These are phyloP conservation scores for Rhyzopertha dominica DNA, from an alignment of 1,140 invertebrate genomes.

Conservation along the genomic window DNA sequence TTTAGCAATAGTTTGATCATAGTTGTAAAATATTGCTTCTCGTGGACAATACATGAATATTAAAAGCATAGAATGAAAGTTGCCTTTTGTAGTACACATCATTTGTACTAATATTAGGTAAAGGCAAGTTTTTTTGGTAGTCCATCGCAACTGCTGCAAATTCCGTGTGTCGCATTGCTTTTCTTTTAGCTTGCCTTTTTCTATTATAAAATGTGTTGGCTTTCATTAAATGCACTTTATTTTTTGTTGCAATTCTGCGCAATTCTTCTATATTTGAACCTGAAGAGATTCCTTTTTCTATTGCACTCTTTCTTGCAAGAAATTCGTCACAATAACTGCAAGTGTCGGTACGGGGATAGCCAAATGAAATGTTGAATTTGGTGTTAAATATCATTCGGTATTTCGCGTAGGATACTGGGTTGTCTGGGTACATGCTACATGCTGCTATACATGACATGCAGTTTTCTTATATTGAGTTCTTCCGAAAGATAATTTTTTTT, in stretches of 20 bases:
- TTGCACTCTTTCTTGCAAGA: neutral
- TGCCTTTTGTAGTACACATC: conserved; percentile 25
- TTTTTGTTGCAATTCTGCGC: conserved; percentile 1
- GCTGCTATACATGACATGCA: too few species aligned
- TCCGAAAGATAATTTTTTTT: too few species aligned
- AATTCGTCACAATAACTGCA: conserved; percentile 16
- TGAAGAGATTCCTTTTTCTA: neutral
- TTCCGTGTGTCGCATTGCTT: neutral
- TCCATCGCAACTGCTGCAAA: conserved; percentile 9
- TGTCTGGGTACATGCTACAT: conserved; percentile 7
- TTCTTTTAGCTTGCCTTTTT: conserved; percentile 5
- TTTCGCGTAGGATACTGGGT: conserved; percentile 12
- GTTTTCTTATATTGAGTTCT: too few species aligned
- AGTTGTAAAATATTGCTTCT: conserved; percentile 18
- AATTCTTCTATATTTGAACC: conserved; percentile 5
- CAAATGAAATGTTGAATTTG: conserved; percentile 19
- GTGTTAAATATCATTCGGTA: conserved; percentile 5
- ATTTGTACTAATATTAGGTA: conserved; percentile 19
- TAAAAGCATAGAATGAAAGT: conserved; percentile 20
- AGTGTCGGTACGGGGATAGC: conserved; percentile 12
- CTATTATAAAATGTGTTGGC: conserved; percentile 4
- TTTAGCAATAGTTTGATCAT: conserved; percentile 11
- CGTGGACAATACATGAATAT: conserved; percentile 19
- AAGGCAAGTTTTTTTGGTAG: conserved; percentile 17
- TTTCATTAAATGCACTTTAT: conserved; percentile 10